Percentiles rank a stretch among this genome's conserved stretches.
These are phyloP conservation scores for Isoperla grammatica DNA, from an alignment of 2,888 invertebrate species.

Conservation along the genomic window DNA sequence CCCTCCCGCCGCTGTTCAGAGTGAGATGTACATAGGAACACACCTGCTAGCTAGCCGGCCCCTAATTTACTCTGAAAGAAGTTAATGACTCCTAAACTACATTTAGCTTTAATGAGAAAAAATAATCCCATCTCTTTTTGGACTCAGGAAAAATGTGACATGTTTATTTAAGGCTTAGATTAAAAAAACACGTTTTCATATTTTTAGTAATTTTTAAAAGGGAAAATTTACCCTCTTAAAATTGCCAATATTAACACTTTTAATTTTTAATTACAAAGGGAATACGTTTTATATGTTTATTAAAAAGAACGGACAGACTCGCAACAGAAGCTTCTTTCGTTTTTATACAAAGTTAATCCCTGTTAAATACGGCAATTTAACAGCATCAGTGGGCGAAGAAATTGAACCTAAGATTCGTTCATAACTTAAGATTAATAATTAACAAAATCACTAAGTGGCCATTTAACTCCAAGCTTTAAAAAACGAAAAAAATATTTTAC, in stretches of 20 bases:
- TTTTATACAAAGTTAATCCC: no score
- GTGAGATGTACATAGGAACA: constrained; percentile 7
- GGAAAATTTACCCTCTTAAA: constrained; percentile 10
- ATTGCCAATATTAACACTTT: constrained; percentile 16
- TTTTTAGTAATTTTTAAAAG: constrained; percentile 9
- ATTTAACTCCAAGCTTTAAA: no score
- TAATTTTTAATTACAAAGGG: constrained; percentile 13
- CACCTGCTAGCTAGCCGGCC: constrained; percentile 12
- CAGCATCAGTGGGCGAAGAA: no score
- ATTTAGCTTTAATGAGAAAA: constrained; percentile 26
- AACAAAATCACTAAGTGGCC: no score
- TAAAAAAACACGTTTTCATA: constrained; percentile 17
- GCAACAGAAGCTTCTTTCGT: no score
- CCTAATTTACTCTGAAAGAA: constrained; percentile 16
- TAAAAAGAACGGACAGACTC: no score
- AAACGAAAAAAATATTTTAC: no score
- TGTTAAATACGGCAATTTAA: no score
- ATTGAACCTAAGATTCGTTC: no score
- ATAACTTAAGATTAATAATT: no score
- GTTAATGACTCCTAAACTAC: constrained; percentile 27
- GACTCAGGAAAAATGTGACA: constrained; percentile 22
- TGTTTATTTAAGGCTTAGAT: constrained; percentile 24
- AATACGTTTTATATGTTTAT: constrained; percentile 3
- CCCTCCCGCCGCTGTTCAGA: background rate
- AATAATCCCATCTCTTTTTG: constrained; percentile 21